Conservation (phyloP, 1,140 invertebrate species). For the Cheumatopsyche charites region DNA sequence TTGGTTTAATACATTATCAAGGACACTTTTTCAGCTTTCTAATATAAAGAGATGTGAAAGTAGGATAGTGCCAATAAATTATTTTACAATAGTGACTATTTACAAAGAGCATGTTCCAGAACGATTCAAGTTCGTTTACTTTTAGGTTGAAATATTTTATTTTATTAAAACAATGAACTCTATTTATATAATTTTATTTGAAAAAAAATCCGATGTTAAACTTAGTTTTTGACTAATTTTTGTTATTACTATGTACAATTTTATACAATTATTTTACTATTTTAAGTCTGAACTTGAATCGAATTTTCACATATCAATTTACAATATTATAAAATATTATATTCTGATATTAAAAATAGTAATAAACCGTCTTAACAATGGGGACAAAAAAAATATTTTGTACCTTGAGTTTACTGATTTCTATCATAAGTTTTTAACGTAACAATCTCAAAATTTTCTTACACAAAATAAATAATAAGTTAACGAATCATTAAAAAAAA, state of each 20-base stretch:
- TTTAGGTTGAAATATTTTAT: too few relatives aligned
- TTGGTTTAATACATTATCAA: conserved; percentile 28
- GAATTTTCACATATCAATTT: too few relatives aligned
- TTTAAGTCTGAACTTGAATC: too few relatives aligned
- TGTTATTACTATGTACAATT: too few relatives aligned
- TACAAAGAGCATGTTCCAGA: not conserved
- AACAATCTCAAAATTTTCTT: not conserved
- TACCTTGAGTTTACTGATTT: conserved; percentile 6
- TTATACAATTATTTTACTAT: too few relatives aligned
- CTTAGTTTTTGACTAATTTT: too few relatives aligned
- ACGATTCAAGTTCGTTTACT: too few relatives aligned
- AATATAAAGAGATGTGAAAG: conserved; percentile 24
- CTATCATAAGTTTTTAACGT: not conserved
- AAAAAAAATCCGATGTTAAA: too few relatives aligned
- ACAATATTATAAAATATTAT: too few relatives aligned
- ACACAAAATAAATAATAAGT: not conserved
- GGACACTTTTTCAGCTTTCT: conserved; percentile 26
- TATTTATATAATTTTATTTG: too few relatives aligned
- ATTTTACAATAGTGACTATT: conserved; percentile 11
- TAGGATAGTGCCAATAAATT: conserved; percentile 19
- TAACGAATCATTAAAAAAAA: conserved; percentile 2
- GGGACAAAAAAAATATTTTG: not conserved
- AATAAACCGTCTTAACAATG: conserved; percentile 13
- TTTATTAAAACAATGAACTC: too few relatives aligned
- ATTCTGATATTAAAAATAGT: not conserved